Percentiles rank a stretch among this genome's conserved stretches.
These are phyloP conservation scores for Caenorhabditis plicata DNA, from an alignment of 2,888 invertebrate genomes.

Conservation along the genomic window DNA sequence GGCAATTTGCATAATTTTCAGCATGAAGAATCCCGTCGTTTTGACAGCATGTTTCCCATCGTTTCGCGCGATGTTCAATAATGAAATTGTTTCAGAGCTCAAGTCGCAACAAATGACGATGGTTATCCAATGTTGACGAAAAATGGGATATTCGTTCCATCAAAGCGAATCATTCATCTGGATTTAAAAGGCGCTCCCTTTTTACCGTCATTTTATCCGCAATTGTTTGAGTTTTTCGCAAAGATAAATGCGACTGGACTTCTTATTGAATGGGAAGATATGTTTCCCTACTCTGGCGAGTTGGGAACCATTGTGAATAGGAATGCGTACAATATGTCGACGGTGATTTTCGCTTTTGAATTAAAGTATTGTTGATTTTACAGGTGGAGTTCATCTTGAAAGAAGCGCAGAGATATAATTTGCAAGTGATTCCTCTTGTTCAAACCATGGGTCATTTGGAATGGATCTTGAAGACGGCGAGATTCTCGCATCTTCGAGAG, in stretches of 20 bases:
- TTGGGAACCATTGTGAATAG: constrained; percentile 72
- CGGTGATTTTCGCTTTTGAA: no score
- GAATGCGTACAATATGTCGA: constrained; percentile 74
- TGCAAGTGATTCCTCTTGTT: constrained; percentile 78
- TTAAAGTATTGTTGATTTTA: no score
- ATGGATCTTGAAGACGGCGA: constrained; percentile 76
- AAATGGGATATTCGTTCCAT: constrained; percentile 55
- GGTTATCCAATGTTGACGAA: constrained; percentile 53
- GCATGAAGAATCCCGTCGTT: background rate
- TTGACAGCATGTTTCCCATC: no score
- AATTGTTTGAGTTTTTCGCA: constrained; percentile 73
- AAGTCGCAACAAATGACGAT: constrained; percentile 19
- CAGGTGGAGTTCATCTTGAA: constrained; percentile 67
- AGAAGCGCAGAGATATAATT: constrained; percentile 56
- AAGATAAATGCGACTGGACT: constrained; percentile 78
- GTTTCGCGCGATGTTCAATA: no score
- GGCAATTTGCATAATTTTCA: background rate
- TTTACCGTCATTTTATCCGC: constrained; percentile 68
- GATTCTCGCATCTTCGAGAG: constrained; percentile 76
- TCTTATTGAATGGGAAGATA: constrained; percentile 83
- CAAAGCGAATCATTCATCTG: constrained; percentile 76
- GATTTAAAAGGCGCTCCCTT: constrained; percentile 74
- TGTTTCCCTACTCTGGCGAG: constrained; percentile 77
- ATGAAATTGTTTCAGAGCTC: constrained; percentile 7
- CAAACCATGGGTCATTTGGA: constrained; percentile 86